Evolutionary conservation across 1,140 invertebrate species (phyloP), one percentile per base, ranked within the genome.

Genomic region (Melipona quadrifasciata): DNA sequence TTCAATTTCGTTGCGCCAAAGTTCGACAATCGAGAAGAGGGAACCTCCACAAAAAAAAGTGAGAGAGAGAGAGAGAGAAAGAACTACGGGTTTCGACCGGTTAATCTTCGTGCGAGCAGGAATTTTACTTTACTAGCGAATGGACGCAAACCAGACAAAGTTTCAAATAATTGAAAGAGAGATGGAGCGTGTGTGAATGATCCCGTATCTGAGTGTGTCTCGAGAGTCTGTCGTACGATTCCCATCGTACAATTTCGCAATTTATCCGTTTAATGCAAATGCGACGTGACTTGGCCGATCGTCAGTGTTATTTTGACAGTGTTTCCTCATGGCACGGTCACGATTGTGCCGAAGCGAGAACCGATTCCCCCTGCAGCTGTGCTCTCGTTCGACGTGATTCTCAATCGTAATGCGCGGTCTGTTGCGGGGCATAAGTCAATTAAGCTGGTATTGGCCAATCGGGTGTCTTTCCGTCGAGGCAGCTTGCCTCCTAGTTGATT

Each of bases 401-500:
- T 74, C 67, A 65, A 87, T 82, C 86, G 88, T 82, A 84, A 90
- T 79, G 82, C 71, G 78, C 82, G 81, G 71, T 78, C 67, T 31
- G 31, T 89, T 79, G 39, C 79, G 64, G 74, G 73, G 55, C 88
- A 89, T 87, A 89, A 89, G 88, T 89, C 86, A 90, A 90, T 90
- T 90, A 90, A 85, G 61, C 55, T 70, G 53, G 72, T 74, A 85
- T 90, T 87, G 80, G 88, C 76, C 82, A 82, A 89, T 90, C 82
- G 79, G 76, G 57, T 76, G 75, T 53, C 51, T 34, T 55, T 79
- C 64, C n/a, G 31, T 17, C 58, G 24, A 31, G 53, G 27, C 65
- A 78, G 55, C 75, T 61, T 21, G 82, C 47, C 67, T 64, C 34
- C 27, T 34, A 47, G 67, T n/a, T 47, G 75, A 84, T 79, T 57